Evolutionary conservation across 1,140 invertebrate genomes (phyloP).

Genomic region (Atopsyche davidsoni): DNA sequence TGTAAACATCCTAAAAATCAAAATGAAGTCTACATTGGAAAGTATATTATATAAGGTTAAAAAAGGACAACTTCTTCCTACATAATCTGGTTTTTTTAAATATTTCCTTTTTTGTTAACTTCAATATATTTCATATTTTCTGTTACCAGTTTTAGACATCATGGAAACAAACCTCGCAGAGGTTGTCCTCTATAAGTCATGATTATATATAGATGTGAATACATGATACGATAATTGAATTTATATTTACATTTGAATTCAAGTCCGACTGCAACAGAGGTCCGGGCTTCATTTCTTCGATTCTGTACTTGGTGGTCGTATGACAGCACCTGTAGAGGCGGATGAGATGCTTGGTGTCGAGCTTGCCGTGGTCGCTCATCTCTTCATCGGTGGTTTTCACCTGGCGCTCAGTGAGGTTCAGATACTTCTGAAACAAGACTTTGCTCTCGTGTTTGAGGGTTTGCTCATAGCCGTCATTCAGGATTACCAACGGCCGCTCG

Average conservation of each 20-base stretch:
- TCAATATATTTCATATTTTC: no score
- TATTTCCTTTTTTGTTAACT: no score
- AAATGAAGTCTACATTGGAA: background rate
- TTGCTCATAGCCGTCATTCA: slow-evolving; percentile 83
- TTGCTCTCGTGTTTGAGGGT: slow-evolving; percentile 59
- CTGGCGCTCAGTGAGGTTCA: slow-evolving; percentile 59
- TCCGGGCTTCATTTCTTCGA: slow-evolving; percentile 81
- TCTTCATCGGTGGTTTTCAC: slow-evolving; percentile 52
- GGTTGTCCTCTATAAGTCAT: background rate
- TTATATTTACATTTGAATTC: slow-evolving; percentile 56
- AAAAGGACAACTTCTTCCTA: no score
- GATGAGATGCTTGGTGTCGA: slow-evolving; percentile 45
- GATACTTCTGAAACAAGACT: slow-evolving; percentile 58
- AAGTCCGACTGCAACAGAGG: slow-evolving; percentile 76
- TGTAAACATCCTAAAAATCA: slow-evolving; percentile 65
- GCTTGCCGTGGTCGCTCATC: slow-evolving; percentile 34
- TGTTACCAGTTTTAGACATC: no score
- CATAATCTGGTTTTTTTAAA: no score
- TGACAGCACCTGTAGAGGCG: slow-evolving; percentile 68
- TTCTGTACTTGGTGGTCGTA: slow-evolving; percentile 73
- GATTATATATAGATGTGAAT: background rate
- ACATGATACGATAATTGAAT: slow-evolving; percentile 14
- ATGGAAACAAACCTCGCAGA: no score
- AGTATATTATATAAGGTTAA: background rate
- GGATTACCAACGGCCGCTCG: slow-evolving; percentile 57